A percentile compares a stretch with the other conserved stretches of the same genome.
Conservation (phyloP, 2,797 vertebrate species). For the Smutsia temminckii region DNA sequence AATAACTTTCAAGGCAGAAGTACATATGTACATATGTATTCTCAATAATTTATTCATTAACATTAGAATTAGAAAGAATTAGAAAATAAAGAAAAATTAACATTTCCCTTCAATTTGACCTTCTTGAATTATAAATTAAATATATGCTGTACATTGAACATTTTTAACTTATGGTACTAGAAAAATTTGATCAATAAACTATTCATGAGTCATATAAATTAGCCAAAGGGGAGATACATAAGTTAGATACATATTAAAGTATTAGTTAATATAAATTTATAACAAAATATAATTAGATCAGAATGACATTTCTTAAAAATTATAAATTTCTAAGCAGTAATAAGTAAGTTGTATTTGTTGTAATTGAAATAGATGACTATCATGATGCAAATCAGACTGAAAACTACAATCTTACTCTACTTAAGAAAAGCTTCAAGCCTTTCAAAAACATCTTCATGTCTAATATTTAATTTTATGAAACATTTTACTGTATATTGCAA, state of each 20-base stretch:
- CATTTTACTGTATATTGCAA: background rate
- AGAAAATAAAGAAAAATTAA: background rate
- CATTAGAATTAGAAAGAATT: background rate
- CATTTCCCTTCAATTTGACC: background rate
- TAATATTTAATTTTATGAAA: background rate
- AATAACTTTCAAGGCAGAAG: background rate
- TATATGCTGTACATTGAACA: background rate
- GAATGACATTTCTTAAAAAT: conserved; percentile 1
- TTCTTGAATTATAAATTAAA: background rate
- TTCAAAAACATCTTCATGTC: background rate
- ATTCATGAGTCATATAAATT: background rate
- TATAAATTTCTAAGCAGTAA: background rate
- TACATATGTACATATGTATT: background rate
- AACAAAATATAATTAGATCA: background rate
- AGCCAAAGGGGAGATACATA: background rate
- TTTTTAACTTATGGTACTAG: background rate
- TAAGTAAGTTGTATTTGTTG: background rate
- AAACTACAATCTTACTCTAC: background rate
- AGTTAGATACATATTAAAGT: background rate
- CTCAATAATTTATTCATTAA: background rate
- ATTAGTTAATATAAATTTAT: background rate
- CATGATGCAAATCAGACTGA: background rate
- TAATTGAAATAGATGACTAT: background rate
- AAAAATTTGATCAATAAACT: background rate
- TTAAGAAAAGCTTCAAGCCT: background rate